phyloP scores from a whole-genome alignment of 1,140 invertebrate species.

The Nasonia longicornis region DNA sequence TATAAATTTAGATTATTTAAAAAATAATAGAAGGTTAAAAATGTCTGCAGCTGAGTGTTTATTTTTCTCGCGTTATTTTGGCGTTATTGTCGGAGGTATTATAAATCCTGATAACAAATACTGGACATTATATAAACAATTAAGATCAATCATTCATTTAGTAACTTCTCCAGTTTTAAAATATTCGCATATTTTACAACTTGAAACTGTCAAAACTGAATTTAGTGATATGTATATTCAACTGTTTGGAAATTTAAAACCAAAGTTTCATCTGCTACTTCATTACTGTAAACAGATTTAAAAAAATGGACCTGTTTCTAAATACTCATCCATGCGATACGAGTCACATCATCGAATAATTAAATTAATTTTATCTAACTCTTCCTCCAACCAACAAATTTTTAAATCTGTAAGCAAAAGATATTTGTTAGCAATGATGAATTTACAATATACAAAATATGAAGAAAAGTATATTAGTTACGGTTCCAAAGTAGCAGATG shows the following conservation, averaged over 20 bases:
- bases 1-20: slow-evolving; percentile 28
- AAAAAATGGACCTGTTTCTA: neutral
- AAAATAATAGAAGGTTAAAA: slow-evolving; percentile 43
- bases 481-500: too few relatives aligned
- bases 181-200: neutral
- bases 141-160: slow-evolving; percentile 48
- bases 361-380: slow-evolving; percentile 4
- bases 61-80: slow-evolving; percentile 51
- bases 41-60: slow-evolving; percentile 51
- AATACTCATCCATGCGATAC: neutral
- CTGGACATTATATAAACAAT: slow-evolving; percentile 47
- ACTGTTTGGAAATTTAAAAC: too few relatives aligned
- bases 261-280: neutral
- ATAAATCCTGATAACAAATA: slow-evolving; percentile 44
- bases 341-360: slow-evolving; percentile 1
- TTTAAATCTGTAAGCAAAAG: too few relatives aligned
- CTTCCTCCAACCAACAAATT: slow-evolving; percentile 44
- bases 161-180: neutral
- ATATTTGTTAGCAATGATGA: too few relatives aligned
- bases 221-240: neutral
- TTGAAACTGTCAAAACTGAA: neutral
- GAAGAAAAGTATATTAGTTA: neutral
- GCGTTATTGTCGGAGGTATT: slow-evolving; percentile 51
- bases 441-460: neutral
- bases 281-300: neutral